Evolutionary conservation across 2,113 vertebrate genomes (phyloP).

Genomic region (Saccopteryx bilineata): DNA sequence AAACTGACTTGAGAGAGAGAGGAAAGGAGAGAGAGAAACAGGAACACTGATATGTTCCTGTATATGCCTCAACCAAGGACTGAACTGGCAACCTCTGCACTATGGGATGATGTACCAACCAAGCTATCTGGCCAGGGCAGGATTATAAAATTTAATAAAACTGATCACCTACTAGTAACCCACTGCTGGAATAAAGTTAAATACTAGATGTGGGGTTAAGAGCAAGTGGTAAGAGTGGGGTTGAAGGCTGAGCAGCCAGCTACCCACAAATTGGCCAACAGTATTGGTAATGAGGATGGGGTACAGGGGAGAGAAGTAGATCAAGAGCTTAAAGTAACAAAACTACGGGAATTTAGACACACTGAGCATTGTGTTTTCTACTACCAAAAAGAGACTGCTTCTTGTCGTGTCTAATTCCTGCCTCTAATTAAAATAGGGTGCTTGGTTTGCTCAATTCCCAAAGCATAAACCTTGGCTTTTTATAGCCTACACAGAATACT

Average conservation of each 20-base stretch:
- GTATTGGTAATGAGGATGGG: neutral
- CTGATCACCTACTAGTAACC: neutral
- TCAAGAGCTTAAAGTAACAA: slow-evolving; percentile 9
- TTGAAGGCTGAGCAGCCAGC: slow-evolving; percentile 6
- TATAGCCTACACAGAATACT: slow-evolving; percentile 85
- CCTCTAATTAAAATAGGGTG: slow-evolving; percentile 85
- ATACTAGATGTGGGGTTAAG: neutral
- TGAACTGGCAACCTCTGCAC: no score
- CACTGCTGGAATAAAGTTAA: neutral
- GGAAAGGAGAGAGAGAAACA: no score
- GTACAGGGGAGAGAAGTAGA: fast-evolving
- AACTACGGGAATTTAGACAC: slow-evolving; percentile 67
- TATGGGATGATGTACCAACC: no score
- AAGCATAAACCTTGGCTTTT: slow-evolving; percentile 85
- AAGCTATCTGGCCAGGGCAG: no score
- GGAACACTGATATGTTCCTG: no score
- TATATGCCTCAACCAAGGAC: no score
- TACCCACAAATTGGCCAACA: fast-evolving
- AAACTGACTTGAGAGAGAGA: neutral
- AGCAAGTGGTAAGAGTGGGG: neutral
- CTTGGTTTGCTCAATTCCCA: slow-evolving; percentile 82
- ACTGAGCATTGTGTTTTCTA: slow-evolving; percentile 69
- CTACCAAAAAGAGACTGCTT: slow-evolving; percentile 73
- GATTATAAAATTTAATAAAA: neutral
- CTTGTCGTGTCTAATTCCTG: slow-evolving; percentile 73